Base-by-base conservation (phyloP, 2,113 vertebrate genomes). In the Aegithalos caudatus region DNA sequence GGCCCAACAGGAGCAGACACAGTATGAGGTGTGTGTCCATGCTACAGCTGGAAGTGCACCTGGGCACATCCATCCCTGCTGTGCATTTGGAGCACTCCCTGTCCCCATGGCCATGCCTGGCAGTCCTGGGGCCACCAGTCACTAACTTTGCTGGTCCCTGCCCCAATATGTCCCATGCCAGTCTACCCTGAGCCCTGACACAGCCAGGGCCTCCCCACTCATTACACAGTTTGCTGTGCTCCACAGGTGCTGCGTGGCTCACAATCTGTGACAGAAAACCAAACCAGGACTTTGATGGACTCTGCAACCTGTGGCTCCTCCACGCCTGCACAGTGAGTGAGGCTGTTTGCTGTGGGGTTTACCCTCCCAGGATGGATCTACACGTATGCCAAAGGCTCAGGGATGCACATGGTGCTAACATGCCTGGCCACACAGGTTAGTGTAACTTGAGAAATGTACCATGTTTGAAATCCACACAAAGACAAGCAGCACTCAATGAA, bases 161-260 rank as follows among this genome's bases (percentile, higher is more conserved):
- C 15, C 31, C 27, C 31, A 66, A 1, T 12, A 11, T 84, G 53
- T 12, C 29, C 23, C n/a, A 20, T 29, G 28, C 9, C n/a, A 35
- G 47, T 66, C 24, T 16, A 5, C 13, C 18, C 18, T 4, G 7
- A 51, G 7, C 3, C 11, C 27, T 5, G 5, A 60, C 29, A 33
- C 1, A 72, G 12, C 10, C 29, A 67, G 18, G 16, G 48, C 11
- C 11, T 65, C 23, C 33, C 10, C 74, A 21, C 24, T 45, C 14
- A 0, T 24, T 27, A 1, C 0, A 1, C 13, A 38, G 35, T 33
- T 56, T 13, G 8, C 28, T 0, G 0, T 54, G 50, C 5, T 20
- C 33, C 28, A 31, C 7, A 45, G 14, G 40, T 24, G 11, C 70
- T 29, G 15, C 3, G 6, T 25, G 27, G 8, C 21, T 86, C 56